A percentile compares a stretch with the other conserved stretches of the same genome.
These are phyloP conservation scores for Ephydatia muelleri DNA, from an alignment of 37 sponge, comb jelly and placozoan species.

Conservation along the genomic window DNA sequence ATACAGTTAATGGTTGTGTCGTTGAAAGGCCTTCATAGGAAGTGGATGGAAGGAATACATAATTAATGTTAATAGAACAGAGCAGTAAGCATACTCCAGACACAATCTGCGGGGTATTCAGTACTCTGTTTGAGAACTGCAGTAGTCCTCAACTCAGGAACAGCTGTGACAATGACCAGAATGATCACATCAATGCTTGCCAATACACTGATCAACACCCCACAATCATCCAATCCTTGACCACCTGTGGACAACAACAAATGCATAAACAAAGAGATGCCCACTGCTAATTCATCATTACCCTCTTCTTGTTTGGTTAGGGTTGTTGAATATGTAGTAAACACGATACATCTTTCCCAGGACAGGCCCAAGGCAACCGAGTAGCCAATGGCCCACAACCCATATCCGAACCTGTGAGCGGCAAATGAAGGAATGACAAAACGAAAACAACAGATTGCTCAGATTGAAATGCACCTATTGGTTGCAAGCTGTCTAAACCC, in stretches of 20 bases:
- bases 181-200: constrained; percentile 2
- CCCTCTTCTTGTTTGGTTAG: constrained; percentile 29
- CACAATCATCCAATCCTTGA: constrained; percentile 17
- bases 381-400: constrained; percentile 9
- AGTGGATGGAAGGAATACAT: not conserved
- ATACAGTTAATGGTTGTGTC: constrained; percentile 6
- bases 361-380: constrained; percentile 8
- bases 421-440: not conserved
- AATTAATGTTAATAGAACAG: not conserved
- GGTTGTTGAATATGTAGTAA: constrained; percentile 36
- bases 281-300: not conserved
- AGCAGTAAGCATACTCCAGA: not conserved
- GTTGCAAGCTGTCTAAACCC: not conserved
- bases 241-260: not conserved
- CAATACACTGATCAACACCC: not conserved
- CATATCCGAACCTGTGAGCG: not conserved
- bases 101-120: constrained; percentile 5
- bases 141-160: not conserved
- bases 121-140: not conserved
- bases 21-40: not conserved
- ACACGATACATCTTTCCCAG: constrained; percentile 32
- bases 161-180: not conserved
- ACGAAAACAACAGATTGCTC: not conserved
- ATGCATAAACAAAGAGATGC: too few relatives aligned
- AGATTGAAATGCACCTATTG: not conserved